Evolutionary conservation across 2,113 vertebrate species (phyloP).

Genomic region (Thunnus maccoyii): DNA sequence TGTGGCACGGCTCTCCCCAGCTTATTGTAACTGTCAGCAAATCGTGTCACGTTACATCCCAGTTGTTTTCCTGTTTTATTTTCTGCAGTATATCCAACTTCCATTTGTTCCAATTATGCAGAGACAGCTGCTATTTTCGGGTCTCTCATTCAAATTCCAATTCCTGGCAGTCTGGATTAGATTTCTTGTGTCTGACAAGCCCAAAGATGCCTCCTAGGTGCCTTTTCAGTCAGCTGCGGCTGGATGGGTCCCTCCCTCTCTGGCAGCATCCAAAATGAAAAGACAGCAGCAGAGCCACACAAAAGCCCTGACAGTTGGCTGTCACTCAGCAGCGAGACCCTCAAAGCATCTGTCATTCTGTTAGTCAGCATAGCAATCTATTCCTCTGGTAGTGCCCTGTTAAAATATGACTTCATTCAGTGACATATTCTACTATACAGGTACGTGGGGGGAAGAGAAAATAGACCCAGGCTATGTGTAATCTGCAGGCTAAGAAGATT

Average conservation of each 20-base stretch:
- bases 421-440: conserved; percentile 50
- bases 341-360: conserved; percentile 71
- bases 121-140: conserved; percentile 75
- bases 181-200: conserved; percentile 74
- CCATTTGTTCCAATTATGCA: conserved; percentile 79
- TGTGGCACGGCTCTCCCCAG: conserved; percentile 43
- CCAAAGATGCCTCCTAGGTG: conserved; percentile 74
- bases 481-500: conserved; percentile 70
- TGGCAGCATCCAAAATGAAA: conserved; percentile 70
- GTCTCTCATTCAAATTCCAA: conserved; percentile 59
- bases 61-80: conserved; percentile 65
- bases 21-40: conserved; percentile 73
- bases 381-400: conserved; percentile 60
- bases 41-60: conserved; percentile 65
- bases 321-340: conserved; percentile 70
- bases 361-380: conserved; percentile 69
- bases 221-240: conserved; percentile 67
- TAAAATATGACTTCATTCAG: conserved; percentile 66
- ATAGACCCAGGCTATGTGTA: conserved; percentile 35
- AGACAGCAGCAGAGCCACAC: conserved; percentile 61
- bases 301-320: conserved; percentile 74
- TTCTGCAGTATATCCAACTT: conserved; percentile 69
- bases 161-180: conserved; percentile 70
- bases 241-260: conserved; percentile 68
- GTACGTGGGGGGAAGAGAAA: conserved; percentile 26